Evolutionary conservation across 92 coral and sea anemone genomes (phyloP), one percentile per base, ranked within the genome.

Genomic region (Porites lobata): DNA sequence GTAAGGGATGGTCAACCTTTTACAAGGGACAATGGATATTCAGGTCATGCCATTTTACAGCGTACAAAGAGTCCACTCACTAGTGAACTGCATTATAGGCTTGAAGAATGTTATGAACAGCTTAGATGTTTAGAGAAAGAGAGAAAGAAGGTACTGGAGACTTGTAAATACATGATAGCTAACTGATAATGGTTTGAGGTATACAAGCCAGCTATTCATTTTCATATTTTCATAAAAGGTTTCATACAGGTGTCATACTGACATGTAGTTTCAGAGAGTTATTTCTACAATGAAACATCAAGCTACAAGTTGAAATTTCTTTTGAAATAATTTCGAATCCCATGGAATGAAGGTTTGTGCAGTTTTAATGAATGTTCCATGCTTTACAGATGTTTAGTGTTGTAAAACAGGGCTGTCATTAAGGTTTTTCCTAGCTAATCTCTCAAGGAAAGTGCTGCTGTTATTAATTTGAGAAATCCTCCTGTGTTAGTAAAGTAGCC

Each of bases 51-150:
- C 24, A 80, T 90, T 84, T 80, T 87, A 32, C 91, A 86, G 59
- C 82, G 95, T 64, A 86, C 88, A 26, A 94, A 92, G 51, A 94
- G 96, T 82, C 96, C 95, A 38, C 87, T 94, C 75, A 94, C 93
- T 57, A 95, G 94, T 89, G 99, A 98, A 80, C 83, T 98, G 75
- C 98, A 98, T 66, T 62, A 89, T 11, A 89, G 95, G 73, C 86
- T 98, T 73, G 99, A 98, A 82, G 96, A 98, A 86, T 98, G 99
- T 68, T 98, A 94, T 81, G 99, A 98, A 78, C 99, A 95, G 73
- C 93, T 98, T 9, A 90, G 99, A 75, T 83, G 90, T 68, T 84
- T 98, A 81, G 99, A 98, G 85, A 95, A 88, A 85, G 99, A 98
- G 71, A 85, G 99, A 19, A 96, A 90, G 65, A 95, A 94, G 98